Conservation (phyloP, 1,140 invertebrate species). For the Monomorium pharaonis region DNA sequence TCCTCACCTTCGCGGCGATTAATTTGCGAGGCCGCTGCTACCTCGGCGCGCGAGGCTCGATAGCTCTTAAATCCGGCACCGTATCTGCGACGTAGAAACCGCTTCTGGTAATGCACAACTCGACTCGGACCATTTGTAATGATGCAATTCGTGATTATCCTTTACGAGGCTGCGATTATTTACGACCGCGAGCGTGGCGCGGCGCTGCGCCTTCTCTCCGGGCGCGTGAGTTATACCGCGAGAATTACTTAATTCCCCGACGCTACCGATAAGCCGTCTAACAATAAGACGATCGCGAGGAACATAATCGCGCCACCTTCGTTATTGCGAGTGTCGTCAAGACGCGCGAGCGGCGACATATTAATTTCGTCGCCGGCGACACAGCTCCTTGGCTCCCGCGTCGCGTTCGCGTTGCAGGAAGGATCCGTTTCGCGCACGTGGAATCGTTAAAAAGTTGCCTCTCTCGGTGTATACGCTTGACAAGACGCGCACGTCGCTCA, state of each 20-base stretch:
- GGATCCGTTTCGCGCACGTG: slow-evolving; percentile 54
- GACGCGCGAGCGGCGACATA: background rate
- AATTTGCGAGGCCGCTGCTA: slow-evolving; percentile 48
- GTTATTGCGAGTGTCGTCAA: slow-evolving; percentile 16
- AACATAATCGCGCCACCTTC: background rate
- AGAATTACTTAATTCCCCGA: slow-evolving; percentile 58
- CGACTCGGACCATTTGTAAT: slow-evolving; percentile 59
- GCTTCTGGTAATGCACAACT: slow-evolving; percentile 63
- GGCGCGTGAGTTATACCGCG: slow-evolving; percentile 32
- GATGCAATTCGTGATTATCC: slow-evolving; percentile 66
- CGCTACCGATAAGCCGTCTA: slow-evolving; percentile 9
- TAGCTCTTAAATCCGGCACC: slow-evolving; percentile 63
- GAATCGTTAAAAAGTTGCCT: slow-evolving; percentile 63
- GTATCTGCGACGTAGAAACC: slow-evolving; percentile 41
- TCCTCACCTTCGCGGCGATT: slow-evolving; percentile 43
- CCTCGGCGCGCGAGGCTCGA: slow-evolving; percentile 30
- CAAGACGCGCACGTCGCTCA: slow-evolving; percentile 53
- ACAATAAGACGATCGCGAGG: background rate
- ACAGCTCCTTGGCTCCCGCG: background rate
- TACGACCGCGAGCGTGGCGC: slow-evolving; percentile 48
- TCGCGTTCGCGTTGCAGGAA: background rate
- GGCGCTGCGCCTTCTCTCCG: slow-evolving; percentile 27
- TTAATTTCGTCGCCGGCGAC: slow-evolving; percentile 31
- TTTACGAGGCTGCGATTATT: slow-evolving; percentile 66
- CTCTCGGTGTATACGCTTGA: too few species aligned